These are phyloP conservation scores for Onchidella celtica DNA, from an alignment of 2,888 invertebrate genomes.

Conservation along the genomic window DNA sequence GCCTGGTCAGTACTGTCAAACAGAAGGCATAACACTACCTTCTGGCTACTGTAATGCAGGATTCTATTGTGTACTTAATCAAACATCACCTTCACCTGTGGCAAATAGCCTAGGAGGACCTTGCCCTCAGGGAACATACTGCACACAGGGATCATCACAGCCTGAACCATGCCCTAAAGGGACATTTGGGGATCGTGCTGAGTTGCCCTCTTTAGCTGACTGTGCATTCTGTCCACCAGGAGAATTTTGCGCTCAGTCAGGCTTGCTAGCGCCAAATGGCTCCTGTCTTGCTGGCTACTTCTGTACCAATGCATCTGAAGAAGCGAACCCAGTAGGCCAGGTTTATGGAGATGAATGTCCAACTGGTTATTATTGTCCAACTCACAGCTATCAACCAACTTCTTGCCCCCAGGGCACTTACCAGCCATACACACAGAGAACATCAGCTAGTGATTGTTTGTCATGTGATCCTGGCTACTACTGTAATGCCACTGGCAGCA, in stretches of 20 bases:
- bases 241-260: slow-evolving; percentile 72
- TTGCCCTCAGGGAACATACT: slow-evolving; percentile 76
- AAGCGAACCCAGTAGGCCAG: slow-evolving; percentile 71
- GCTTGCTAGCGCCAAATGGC: slow-evolving; percentile 69
- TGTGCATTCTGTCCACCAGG: slow-evolving; percentile 77
- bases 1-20: slow-evolving; percentile 75
- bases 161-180: slow-evolving; percentile 75
- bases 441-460: slow-evolving; percentile 69
- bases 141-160: slow-evolving; percentile 64
- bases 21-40: slow-evolving; percentile 72
- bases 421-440: slow-evolving; percentile 67
- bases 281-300: slow-evolving; percentile 75
- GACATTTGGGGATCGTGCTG: slow-evolving; percentile 72
- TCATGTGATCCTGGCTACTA: slow-evolving; percentile 74
- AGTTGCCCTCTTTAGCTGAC: slow-evolving; percentile 70
- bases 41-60: slow-evolving; percentile 73
- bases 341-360: slow-evolving; percentile 77
- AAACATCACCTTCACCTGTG: slow-evolving; percentile 65
- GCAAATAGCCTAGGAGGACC: slow-evolving; percentile 64
- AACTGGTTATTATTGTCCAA: slow-evolving; percentile 73
- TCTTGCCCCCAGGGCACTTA: slow-evolving; percentile 76
- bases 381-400: slow-evolving; percentile 69
- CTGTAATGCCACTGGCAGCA: slow-evolving; percentile 71
- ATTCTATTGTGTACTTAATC: slow-evolving; percentile 73
- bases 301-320: slow-evolving; percentile 72